Evolutionary conservation across 2,888 invertebrate species (phyloP).

Genomic region (Platycnemis pennipes): DNA sequence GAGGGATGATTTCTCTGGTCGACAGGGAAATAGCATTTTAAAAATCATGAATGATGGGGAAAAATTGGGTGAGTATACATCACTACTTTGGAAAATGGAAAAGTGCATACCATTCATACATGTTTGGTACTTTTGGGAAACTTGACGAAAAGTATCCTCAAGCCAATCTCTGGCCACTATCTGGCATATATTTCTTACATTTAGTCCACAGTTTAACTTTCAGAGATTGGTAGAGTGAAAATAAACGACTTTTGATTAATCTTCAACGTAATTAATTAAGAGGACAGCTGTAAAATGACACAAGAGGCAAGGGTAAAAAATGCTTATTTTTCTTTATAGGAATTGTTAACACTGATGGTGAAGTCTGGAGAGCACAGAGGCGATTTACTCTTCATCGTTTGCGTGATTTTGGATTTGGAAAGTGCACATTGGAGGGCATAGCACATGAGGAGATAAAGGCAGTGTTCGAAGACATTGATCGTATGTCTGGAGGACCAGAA

Average conservation of each 20-base stretch:
- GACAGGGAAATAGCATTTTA: slow-evolving; percentile 3
- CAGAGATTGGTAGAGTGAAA: background rate
- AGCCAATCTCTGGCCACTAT: background rate
- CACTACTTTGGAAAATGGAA: background rate
- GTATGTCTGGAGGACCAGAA: background rate
- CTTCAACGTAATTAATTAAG: background rate
- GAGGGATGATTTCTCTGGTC: slow-evolving; percentile 44
- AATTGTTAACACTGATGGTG: slow-evolving; percentile 19
- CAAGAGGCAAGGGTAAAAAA: background rate
- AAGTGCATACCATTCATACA: too few relatives aligned
- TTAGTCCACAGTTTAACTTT: background rate
- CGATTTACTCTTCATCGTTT: slow-evolving; percentile 58
- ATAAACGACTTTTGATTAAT: background rate
- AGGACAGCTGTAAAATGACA: background rate
- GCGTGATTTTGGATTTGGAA: slow-evolving; percentile 65
- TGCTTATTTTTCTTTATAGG: background rate
- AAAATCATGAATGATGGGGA: background rate
- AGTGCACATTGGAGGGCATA: slow-evolving; percentile 38
- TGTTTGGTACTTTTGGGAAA: background rate
- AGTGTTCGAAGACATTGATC: background rate
- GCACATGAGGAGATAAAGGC: slow-evolving; percentile 49
- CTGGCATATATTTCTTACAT: background rate
- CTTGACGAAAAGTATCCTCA: background rate
- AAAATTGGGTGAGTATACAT: background rate
- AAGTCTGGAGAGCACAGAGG: slow-evolving; percentile 59